Percentiles rank a stretch among this genome's conserved stretches.
These are phyloP conservation scores for Porphyrio hochstetteri DNA, from an alignment of 2,113 vertebrate genomes.

Conservation along the genomic window DNA sequence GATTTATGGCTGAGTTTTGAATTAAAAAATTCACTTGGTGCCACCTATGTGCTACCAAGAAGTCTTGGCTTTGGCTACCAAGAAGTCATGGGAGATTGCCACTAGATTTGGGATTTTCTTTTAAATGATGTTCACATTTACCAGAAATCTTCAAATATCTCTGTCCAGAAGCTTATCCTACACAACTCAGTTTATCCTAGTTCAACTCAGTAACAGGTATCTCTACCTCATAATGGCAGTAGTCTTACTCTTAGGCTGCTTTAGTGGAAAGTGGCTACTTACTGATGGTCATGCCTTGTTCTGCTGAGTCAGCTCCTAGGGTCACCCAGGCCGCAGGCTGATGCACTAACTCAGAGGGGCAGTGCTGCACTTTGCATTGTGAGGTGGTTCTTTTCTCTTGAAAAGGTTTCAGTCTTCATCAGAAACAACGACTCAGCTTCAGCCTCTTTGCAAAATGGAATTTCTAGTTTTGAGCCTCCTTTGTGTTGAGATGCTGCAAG, in stretches of 20 bases:
- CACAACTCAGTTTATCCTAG: too few relatives aligned
- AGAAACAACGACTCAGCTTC: not conserved
- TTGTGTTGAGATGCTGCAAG: not conserved
- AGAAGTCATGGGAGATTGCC: not conserved
- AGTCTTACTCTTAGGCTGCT: not conserved
- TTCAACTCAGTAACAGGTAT: not conserved
- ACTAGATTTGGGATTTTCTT: not conserved
- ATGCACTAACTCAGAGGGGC: not conserved
- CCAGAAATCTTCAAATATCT: not conserved
- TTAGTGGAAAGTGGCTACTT: fast-evolving
- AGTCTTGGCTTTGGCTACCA: not conserved
- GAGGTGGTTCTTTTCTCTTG: not conserved
- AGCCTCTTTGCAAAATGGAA: not conserved
- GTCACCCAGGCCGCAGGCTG: not conserved
- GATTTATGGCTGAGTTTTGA: not conserved
- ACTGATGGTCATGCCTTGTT: not conserved
- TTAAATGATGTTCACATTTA: not conserved
- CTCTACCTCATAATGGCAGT: not conserved
- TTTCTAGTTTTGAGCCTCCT: not conserved
- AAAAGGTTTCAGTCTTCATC: not conserved
- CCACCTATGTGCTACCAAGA: not conserved
- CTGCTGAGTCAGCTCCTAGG: not conserved
- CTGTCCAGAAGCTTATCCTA: not conserved
- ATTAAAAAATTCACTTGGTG: not conserved
- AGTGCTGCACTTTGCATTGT: not conserved